A percentile compares a stretch with the other conserved stretches of the same genome.
Conservation (phyloP, 2,888 invertebrate species). For the Tyria jacobaeae region DNA sequence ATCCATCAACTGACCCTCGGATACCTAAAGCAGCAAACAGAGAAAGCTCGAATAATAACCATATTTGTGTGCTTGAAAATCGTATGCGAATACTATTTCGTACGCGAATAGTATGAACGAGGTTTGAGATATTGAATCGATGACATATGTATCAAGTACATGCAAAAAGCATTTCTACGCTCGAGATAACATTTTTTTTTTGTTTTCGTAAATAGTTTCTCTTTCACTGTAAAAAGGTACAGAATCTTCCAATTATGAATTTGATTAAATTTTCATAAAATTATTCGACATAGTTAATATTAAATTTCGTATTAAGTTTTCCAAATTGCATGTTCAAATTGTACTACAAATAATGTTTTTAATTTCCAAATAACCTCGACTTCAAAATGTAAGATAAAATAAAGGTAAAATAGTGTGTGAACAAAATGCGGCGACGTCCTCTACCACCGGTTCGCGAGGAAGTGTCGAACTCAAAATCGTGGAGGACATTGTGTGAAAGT, state of each 20-base stretch:
- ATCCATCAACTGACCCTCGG: constrained; percentile 71
- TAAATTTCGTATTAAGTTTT: constrained; percentile 8
- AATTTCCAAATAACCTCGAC: constrained; percentile 9
- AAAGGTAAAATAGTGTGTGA: constrained; percentile 30
- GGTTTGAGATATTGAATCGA: too few relatives aligned
- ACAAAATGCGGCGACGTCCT: constrained; percentile 80
- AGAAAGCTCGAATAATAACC: constrained; percentile 45
- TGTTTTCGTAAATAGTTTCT: neutral
- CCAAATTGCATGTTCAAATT: constrained; percentile 7
- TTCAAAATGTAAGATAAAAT: constrained; percentile 19
- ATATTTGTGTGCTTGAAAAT: constrained; percentile 55
- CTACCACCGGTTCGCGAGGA: constrained; percentile 81
- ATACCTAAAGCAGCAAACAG: constrained; percentile 55
- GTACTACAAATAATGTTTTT: constrained; percentile 5
- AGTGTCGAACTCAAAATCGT: constrained; percentile 64
- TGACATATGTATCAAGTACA: constrained; percentile 25
- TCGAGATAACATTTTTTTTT: neutral
- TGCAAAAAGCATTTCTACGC: constrained; percentile 35
- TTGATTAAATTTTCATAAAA: constrained; percentile 4
- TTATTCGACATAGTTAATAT: neutral
- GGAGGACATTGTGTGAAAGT: constrained; percentile 71
- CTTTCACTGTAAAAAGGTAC: neutral
- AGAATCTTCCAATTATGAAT: constrained; percentile 2
- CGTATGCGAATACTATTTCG: constrained; percentile 49
- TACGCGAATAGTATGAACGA: too few relatives aligned